Evolutionary conservation across 2,888 invertebrate genomes (phyloP).

Genomic region (Urechis unicinctus): DNA sequence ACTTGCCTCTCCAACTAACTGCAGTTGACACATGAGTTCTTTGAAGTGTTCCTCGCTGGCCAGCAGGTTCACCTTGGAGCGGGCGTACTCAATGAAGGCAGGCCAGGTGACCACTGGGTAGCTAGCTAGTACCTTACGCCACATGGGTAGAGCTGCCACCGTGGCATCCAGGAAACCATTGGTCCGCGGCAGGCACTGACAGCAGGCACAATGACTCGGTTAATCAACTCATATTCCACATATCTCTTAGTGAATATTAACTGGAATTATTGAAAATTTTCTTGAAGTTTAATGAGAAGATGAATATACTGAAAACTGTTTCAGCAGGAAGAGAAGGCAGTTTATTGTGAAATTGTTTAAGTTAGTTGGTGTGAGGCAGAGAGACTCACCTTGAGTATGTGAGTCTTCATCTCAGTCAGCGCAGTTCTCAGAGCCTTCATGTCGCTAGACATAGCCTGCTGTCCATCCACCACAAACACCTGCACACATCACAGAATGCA

Average conservation of each 20-base stretch:
- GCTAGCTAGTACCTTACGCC: constrained; percentile 56
- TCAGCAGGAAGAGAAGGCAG: background rate
- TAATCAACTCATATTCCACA: too few relatives aligned
- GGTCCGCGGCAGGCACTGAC: constrained; percentile 54
- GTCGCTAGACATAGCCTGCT: constrained; percentile 59
- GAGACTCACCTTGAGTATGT: constrained; percentile 54
- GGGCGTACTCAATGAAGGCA: constrained; percentile 57
- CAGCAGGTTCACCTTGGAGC: constrained; percentile 61
- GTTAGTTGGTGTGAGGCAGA: too few relatives aligned
- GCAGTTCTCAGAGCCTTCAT: constrained; percentile 60
- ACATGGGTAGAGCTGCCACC: constrained; percentile 52
- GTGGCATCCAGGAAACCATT: constrained; percentile 60
- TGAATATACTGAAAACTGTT: too few relatives aligned
- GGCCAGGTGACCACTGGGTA: constrained; percentile 62
- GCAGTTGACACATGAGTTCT: constrained; percentile 61
- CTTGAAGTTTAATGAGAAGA: too few relatives aligned
- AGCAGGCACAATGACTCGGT: too few relatives aligned
- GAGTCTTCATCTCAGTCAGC: constrained; percentile 54
- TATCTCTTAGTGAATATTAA: too few relatives aligned
- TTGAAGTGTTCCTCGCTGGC: constrained; percentile 62
- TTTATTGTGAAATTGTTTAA: too few relatives aligned
- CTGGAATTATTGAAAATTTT: too few relatives aligned
- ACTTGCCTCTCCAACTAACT: constrained; percentile 61
- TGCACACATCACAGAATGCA: too few relatives aligned
- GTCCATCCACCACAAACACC: constrained; percentile 60